Conservation (phyloP, 1,140 invertebrate species). For the Lepidurus couesii region DNA sequence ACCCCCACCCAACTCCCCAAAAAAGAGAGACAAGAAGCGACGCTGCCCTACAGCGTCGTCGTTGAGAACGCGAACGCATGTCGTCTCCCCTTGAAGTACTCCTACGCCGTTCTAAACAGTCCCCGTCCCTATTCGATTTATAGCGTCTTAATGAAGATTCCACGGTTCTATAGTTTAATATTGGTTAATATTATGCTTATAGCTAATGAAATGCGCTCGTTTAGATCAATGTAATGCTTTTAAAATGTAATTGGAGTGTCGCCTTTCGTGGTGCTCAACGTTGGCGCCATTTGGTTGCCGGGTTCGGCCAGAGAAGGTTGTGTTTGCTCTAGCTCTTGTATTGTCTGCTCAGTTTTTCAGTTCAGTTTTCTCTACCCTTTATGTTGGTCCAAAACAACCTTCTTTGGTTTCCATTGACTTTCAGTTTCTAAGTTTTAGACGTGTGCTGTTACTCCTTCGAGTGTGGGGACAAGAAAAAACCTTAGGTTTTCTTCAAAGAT, state of each 20-base stretch:
- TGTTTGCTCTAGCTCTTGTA: conserved; percentile 21
- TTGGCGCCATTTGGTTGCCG: conserved; percentile 17
- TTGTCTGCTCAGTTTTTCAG: conserved; percentile 22
- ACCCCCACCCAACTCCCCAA: too few species aligned
- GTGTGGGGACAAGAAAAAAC: background rate
- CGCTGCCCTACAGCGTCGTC: too few species aligned
- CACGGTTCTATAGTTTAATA: too few species aligned
- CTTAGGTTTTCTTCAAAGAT: background rate
- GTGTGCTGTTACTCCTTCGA: conserved; percentile 14
- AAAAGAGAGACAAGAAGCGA: too few species aligned
- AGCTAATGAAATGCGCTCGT: too few species aligned
- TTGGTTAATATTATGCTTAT: too few species aligned
- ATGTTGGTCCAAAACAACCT: conserved; percentile 8
- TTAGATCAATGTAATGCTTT: too few species aligned
- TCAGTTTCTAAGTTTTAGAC: conserved; percentile 19
- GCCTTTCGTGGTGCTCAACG: background rate
- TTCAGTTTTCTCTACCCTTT: conserved; percentile 10
- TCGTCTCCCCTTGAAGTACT: background rate
- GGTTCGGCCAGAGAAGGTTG: conserved; percentile 20
- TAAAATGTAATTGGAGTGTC: background rate
- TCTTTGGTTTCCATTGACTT: conserved; percentile 14
- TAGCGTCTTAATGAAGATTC: too few species aligned
- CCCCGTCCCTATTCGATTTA: background rate
- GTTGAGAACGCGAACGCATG: background rate
- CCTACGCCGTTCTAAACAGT: conserved; percentile 2